Percentiles rank a stretch among this genome's conserved stretches.
These are phyloP conservation scores for Melanogrammus aeglefinus DNA, from an alignment of 2,797 vertebrate species.

Conservation along the genomic window DNA sequence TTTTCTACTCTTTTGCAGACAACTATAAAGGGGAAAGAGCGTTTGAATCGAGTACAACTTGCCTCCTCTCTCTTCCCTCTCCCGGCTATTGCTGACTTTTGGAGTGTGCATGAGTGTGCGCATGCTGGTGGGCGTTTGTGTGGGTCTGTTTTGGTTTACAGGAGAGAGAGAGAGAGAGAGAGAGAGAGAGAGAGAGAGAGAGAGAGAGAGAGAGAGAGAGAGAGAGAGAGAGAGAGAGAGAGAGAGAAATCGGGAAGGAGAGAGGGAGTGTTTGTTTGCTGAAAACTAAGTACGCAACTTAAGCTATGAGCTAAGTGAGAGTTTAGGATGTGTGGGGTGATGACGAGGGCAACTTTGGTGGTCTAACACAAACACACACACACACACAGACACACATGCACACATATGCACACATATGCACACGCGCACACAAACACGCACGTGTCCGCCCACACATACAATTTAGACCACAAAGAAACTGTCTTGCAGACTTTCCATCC, in stretches of 20 bases:
- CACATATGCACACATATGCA: neutral
- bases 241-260: too few species aligned
- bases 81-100: neutral
- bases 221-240: too few species aligned
- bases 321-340: neutral
- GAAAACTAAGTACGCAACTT: too few species aligned
- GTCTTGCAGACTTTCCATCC: neutral
- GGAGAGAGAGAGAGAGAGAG: neutral
- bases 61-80: neutral
- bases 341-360: neutral
- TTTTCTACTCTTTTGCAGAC: neutral
- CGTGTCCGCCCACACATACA: too few species aligned
- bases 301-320: neutral
- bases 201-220: too few species aligned
- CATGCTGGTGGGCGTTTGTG: neutral
- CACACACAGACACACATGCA: neutral
- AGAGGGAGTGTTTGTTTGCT: neutral
- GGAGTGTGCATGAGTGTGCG: neutral
- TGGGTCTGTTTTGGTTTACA: neutral
- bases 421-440: neutral
- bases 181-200: too few species aligned
- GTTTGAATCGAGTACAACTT: neutral
- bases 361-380: neutral
- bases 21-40: neutral
- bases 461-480: neutral